Conservation (phyloP, 2,113 vertebrate genomes). For the Nerophis ophidion region DNA sequence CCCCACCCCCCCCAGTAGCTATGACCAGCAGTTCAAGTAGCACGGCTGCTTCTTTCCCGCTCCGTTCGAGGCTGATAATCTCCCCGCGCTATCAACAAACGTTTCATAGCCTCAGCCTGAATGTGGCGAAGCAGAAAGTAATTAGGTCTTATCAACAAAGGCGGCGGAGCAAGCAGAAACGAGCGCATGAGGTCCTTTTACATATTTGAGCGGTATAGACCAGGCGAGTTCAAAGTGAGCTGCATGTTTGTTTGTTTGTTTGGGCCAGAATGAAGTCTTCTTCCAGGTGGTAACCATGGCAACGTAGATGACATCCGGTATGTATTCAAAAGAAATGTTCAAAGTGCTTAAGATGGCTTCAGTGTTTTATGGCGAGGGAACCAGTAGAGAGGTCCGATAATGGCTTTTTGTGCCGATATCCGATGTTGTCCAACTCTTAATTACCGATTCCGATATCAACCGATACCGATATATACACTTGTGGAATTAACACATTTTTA, state of each 20-base stretch:
- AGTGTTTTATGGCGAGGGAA: too few species aligned
- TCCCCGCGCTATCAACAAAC: conserved; percentile 17
- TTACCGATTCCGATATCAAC: too few species aligned
- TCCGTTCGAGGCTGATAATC: conserved; percentile 13
- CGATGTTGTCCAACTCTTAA: too few species aligned
- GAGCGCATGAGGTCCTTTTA: neutral
- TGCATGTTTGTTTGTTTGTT: neutral
- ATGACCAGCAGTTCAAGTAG: conserved; percentile 29
- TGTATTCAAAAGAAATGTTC: too few species aligned
- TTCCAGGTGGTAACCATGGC: neutral
- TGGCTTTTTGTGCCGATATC: too few species aligned
- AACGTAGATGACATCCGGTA: too few species aligned
- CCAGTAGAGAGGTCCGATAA: too few species aligned
- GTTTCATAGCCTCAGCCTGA: conserved; percentile 17
- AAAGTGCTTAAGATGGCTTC: too few species aligned
- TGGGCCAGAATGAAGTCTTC: neutral
- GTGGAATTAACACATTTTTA: too few species aligned
- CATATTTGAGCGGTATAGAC: neutral
- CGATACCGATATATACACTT: too few species aligned
- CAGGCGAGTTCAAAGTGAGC: neutral
- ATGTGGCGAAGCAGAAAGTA: conserved; percentile 6
- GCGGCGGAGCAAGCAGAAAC: neutral
- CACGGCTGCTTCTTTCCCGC: conserved; percentile 31
- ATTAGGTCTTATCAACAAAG: conserved; percentile 3
- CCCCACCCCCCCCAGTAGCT: conserved; percentile 3